Percentiles rank a stretch among this genome's conserved stretches.
Conservation (phyloP, 1,140 invertebrate genomes). For the Apis mellifera region Amel_HAv3.1 CM009936.2:15021501-15022000, state of each 20-base stretch:
- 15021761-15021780: background rate
- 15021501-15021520: background rate
- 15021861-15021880: no score
- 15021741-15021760: slow-evolving; percentile 35
- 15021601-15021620: background rate
- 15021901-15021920: no score
- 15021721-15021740: slow-evolving; percentile 13
- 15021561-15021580: background rate
- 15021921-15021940: no score
- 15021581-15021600: slow-evolving; percentile 28
- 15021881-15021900: no score
- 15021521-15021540: background rate
- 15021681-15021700: background rate
- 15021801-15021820: no score
- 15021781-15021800: slow-evolving; percentile 13
- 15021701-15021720: slow-evolving; percentile 14
- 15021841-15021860: background rate
- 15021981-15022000: no score
- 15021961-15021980: no score
- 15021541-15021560: slow-evolving; percentile 11
- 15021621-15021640: background rate
- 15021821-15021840: slow-evolving; percentile 1
- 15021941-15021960: no score
- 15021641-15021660: slow-evolving; percentile 3
- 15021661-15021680: background rate